Percentiles rank a stretch among this genome's conserved stretches.
These are phyloP conservation scores for Acropternis orthonyx DNA, from an alignment of 2,797 vertebrate genomes.

Conservation along the genomic window DNA sequence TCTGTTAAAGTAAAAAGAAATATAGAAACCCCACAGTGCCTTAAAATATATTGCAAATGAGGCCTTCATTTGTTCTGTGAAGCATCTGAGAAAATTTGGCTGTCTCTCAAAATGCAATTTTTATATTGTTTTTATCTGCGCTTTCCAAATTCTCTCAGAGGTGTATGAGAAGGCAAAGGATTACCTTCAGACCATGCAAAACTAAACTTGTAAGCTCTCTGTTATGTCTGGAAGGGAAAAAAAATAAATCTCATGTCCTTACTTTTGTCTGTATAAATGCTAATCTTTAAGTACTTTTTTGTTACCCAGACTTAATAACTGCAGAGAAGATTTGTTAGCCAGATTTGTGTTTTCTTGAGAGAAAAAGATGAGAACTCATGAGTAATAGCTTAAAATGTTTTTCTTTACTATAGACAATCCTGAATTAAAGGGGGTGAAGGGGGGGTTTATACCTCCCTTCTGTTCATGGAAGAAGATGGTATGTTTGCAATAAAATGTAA, in stretches of 20 bases:
- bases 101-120: not conserved
- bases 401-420: not conserved
- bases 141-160: not conserved
- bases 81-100: not conserved
- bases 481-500: too few relatives aligned
- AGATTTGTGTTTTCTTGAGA: not conserved
- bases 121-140: not conserved
- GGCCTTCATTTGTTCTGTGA: too few relatives aligned
- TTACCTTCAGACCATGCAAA: not conserved
- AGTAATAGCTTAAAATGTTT: not conserved
- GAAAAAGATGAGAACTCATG: not conserved
- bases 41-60: too few relatives aligned
- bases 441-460: too few relatives aligned
- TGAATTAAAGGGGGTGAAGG: too few relatives aligned
- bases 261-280: not conserved
- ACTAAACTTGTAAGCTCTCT: not conserved
- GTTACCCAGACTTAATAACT: not conserved
- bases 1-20: not conserved
- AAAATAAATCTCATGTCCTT: not conserved
- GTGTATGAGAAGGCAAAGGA: not conserved
- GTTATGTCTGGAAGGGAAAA: not conserved
- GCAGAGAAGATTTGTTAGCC: not conserved
- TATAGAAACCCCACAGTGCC: too few relatives aligned
- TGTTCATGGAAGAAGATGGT: too few relatives aligned
- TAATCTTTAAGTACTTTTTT: not conserved